Evolutionary conservation across 2,113 vertebrate species (phyloP).

Genomic region (Crotalus horridus): DNA sequence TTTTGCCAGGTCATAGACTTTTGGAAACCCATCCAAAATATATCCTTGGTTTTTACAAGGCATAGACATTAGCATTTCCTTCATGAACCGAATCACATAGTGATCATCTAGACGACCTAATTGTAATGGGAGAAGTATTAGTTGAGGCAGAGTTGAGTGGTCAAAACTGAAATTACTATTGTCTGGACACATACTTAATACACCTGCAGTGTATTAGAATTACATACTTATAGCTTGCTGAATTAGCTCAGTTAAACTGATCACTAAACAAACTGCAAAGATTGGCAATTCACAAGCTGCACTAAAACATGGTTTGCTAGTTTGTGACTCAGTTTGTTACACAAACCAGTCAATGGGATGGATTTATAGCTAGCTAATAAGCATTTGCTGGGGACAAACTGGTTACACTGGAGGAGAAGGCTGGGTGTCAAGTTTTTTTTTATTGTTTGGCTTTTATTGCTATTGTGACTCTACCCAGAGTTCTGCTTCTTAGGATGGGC

Average conservation of each 20-base stretch:
- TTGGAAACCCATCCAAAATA: constrained; percentile 86
- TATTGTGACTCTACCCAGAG: no score
- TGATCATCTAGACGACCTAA: constrained; percentile 79
- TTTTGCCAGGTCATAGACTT: constrained; percentile 81
- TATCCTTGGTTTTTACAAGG: constrained; percentile 92
- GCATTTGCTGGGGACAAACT: no score
- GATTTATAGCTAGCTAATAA: no score
- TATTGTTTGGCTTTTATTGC: no score
- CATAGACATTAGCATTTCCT: constrained; percentile 82
- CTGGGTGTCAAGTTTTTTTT: no score
- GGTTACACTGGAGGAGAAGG: no score
- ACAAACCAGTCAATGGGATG: background rate
- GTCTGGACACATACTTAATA: background rate
- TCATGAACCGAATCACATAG: constrained; percentile 75
- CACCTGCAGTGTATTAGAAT: background rate
- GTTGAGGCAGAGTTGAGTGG: background rate
- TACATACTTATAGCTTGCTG: background rate
- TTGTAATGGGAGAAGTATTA: background rate
- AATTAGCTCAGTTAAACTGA: background rate
- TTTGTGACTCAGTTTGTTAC: background rate
- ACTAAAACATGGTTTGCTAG: background rate
- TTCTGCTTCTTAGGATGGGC: no score
- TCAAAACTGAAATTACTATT: background rate
- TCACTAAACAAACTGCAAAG: background rate
- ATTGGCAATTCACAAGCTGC: background rate